Conservation (phyloP, 2,113 vertebrate species). For the Pollimyrus isidori region DNA sequence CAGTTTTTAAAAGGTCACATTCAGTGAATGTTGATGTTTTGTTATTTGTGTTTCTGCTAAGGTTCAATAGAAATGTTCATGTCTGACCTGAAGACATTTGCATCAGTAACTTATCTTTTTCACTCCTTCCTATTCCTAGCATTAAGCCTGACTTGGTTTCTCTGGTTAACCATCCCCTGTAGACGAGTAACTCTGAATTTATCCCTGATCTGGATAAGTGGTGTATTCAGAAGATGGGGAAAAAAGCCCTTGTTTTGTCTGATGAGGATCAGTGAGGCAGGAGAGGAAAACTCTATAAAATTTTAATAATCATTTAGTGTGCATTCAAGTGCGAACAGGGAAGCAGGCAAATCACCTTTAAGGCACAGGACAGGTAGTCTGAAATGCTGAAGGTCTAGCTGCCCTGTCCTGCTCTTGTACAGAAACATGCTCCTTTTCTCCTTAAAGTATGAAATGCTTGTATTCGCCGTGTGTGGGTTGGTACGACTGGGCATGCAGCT, state of each 20-base stretch:
- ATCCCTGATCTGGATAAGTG: conserved; percentile 10
- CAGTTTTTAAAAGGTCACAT: neutral
- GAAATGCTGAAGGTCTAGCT: neutral
- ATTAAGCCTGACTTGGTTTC: neutral
- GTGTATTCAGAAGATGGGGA: neutral
- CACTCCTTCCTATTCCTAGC: neutral
- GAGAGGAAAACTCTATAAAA: neutral
- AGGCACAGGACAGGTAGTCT: neutral
- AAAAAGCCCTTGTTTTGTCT: neutral
- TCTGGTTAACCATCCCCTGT: too few relatives aligned
- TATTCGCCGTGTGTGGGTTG: neutral
- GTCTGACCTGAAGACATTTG: neutral
- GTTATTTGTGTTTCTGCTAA: neutral
- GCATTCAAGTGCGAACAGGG: neutral
- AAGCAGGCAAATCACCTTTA: neutral
- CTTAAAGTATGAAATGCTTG: neutral
- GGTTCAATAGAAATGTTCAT: neutral
- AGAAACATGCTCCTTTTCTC: neutral
- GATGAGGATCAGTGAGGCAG: neutral
- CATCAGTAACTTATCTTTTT: neutral
- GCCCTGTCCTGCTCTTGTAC: neutral
- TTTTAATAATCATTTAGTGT: neutral
- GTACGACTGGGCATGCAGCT: neutral
- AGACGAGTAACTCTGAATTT: neutral
- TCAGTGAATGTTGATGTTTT: neutral